A percentile compares a stretch with the other conserved stretches of the same genome.
Conservation (phyloP, 2,797 vertebrate genomes). For the Takifugu ocellatus region DNA sequence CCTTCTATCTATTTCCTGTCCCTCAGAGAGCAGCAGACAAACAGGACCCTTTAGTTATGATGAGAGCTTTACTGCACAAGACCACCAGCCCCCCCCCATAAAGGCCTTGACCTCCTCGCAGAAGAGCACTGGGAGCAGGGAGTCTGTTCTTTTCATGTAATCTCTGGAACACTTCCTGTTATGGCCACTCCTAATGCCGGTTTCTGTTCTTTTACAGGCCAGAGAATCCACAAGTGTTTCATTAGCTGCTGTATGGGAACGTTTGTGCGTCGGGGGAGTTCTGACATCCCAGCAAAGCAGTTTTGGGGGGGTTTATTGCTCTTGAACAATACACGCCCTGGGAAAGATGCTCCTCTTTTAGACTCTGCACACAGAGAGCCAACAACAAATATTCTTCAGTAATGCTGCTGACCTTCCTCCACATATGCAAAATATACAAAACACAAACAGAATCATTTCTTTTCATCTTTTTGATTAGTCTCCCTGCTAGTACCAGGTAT, state of each 20-base stretch:
- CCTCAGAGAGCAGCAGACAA: constrained; percentile 10
- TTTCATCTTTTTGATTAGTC: too few species aligned
- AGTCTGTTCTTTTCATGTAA: constrained; percentile 34
- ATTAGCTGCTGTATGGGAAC: constrained; percentile 2
- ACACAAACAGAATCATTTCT: too few species aligned
- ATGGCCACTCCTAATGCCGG: constrained; percentile 41
- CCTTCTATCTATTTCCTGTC: not conserved
- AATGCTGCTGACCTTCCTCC: too few species aligned
- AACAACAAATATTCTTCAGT: too few species aligned
- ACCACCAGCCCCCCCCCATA: not conserved
- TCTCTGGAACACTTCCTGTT: constrained; percentile 44
- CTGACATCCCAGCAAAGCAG: constrained; percentile 18
- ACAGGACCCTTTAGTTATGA: constrained; percentile 6
- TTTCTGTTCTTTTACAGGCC: constrained; percentile 19
- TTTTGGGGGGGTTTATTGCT: constrained; percentile 8
- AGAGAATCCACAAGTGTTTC: constrained; percentile 7
- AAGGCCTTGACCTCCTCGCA: constrained; percentile 13
- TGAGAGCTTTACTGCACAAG: constrained; percentile 19
- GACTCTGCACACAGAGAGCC: too few species aligned
- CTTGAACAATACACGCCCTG: constrained; percentile 31
- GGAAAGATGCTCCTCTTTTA: not conserved
- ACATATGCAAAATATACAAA: too few species aligned
- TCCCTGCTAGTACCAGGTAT: too few species aligned
- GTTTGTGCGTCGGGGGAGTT: constrained; percentile 16
- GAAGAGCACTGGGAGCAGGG: constrained; percentile 21